Conservation (phyloP, 2,113 vertebrate genomes). For the Spermophilus dauricus region DNA sequence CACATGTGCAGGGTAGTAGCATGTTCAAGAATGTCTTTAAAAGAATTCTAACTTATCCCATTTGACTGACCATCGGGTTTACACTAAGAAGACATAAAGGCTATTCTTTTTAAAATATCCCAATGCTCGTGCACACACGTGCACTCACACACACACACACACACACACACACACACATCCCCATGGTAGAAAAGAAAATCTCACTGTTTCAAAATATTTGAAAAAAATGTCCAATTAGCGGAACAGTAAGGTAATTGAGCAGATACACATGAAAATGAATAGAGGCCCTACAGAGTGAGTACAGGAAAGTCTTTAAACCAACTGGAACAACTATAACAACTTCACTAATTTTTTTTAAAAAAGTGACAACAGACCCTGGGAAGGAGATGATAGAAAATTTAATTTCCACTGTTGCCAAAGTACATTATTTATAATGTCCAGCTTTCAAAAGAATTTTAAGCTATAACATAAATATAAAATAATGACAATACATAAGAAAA, state of each 20-base stretch:
- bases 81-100: neutral
- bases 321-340: neutral
- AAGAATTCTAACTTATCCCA: neutral
- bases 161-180: too few species aligned
- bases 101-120: neutral
- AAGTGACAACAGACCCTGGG: neutral
- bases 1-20: neutral
- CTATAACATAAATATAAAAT: neutral
- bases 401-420: neutral
- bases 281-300: neutral
- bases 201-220: neutral
- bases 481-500: neutral
- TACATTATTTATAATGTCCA: neutral
- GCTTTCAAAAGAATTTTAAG: neutral
- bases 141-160: neutral
- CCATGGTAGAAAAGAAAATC: neutral
- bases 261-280: neutral
- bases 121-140: neutral
- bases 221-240: neutral
- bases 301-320: neutral
- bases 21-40: neutral
- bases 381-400: neutral
- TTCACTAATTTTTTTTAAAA: neutral
- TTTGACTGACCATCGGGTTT: neutral
- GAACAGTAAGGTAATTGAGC: neutral